These are phyloP conservation scores for Megalops atlanticus DNA, from an alignment of 2,113 vertebrate species.

Conservation along the genomic window DNA sequence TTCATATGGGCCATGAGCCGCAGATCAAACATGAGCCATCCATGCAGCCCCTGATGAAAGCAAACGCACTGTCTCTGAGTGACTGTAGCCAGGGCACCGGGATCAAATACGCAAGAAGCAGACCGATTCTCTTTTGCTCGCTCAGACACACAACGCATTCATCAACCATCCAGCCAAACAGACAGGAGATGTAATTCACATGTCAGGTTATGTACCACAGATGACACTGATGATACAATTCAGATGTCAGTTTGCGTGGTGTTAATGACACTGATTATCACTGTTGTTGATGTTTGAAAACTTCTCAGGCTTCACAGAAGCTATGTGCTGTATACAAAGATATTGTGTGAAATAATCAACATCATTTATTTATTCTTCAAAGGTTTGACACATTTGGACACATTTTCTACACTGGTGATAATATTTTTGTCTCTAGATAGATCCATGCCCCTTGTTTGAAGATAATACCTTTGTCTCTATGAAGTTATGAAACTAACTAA, in stretches of 20 bases:
- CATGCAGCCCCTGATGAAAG: conserved; percentile 44
- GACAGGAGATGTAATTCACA: not conserved
- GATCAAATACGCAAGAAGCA: conserved; percentile 31
- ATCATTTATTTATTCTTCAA: too few relatives aligned
- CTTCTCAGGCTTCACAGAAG: not conserved
- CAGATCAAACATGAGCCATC: conserved; percentile 48
- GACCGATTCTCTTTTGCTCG: conserved; percentile 33
- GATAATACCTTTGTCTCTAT: too few relatives aligned
- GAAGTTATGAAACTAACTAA: too few relatives aligned
- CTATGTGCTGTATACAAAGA: not conserved
- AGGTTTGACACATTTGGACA: too few relatives aligned
- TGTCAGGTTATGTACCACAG: not conserved
- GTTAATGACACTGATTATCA: not conserved
- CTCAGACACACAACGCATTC: conserved; percentile 17
- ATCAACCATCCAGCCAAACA: not conserved
- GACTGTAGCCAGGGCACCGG: conserved; percentile 23
- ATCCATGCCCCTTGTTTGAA: too few relatives aligned
- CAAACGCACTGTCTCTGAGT: conserved; percentile 7
- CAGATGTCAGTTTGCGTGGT: not conserved
- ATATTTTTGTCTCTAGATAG: too few relatives aligned
- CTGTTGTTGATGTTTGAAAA: not conserved
- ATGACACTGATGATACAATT: not conserved
- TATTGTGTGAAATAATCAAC: not conserved
- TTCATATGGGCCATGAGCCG: conserved; percentile 42
- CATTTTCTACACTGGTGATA: not conserved